phyloP scores from a whole-genome alignment of 92 coral and sea anemone genomes.

The Epizoanthus fatuus region DNA sequence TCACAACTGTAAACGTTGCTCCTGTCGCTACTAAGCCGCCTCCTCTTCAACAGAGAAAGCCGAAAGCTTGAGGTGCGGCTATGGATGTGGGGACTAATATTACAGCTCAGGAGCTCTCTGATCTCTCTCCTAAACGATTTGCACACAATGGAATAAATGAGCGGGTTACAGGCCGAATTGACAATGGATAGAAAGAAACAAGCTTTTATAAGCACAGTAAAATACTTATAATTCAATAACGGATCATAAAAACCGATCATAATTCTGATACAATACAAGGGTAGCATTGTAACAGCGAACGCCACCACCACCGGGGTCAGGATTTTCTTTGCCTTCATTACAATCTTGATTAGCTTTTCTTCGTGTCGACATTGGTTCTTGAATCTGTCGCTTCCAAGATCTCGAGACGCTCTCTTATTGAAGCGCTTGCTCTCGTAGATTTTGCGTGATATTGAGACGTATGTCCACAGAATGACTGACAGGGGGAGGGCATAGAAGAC shows the following conservation, averaged over 20 bases:
- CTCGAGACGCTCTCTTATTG: neutral
- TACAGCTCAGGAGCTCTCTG: neutral
- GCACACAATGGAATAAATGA: slow-evolving; percentile 15
- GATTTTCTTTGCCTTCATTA: slow-evolving; percentile 17
- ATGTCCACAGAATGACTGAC: neutral
- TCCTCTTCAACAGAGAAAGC: slow-evolving; percentile 3
- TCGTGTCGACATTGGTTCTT: neutral
- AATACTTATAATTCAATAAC: neutral
- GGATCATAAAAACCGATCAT: neutral
- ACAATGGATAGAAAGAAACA: slow-evolving; percentile 2
- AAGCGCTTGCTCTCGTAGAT: slow-evolving; percentile 10
- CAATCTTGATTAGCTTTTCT: slow-evolving; percentile 26
- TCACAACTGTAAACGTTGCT: neutral
- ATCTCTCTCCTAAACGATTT: slow-evolving; percentile 10
- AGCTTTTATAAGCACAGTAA: neutral
- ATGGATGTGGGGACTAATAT: neutral
- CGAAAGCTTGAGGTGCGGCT: neutral
- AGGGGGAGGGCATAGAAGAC: slow-evolving; percentile 4
- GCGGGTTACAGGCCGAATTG: slow-evolving; percentile 26
- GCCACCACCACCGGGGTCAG: slow-evolving; percentile 27
- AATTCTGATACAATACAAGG: neutral
- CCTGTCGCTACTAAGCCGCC: neutral
- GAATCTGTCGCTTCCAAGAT: neutral
- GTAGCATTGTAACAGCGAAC: slow-evolving; percentile 10
- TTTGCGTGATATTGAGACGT: neutral